Conservation (phyloP, 2,888 invertebrate genomes). For the Danaus chrysippus region DNA sequence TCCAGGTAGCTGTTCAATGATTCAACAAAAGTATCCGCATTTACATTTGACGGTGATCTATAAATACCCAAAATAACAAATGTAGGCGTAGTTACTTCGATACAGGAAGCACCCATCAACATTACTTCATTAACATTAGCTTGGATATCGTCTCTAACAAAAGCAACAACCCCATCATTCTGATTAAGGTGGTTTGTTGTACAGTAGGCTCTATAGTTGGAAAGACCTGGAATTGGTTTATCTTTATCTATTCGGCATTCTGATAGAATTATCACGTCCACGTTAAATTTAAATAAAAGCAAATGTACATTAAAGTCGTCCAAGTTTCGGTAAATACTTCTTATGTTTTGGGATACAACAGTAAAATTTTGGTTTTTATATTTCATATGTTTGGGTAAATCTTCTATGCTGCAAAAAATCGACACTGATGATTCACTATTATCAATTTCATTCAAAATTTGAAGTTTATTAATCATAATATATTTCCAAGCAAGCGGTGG, state of each 20-base stretch:
- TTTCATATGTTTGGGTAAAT: background rate
- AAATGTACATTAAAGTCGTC: background rate
- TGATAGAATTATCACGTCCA: background rate
- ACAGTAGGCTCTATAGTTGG: background rate
- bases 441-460: no score
- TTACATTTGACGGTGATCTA: slow-evolving; percentile 30
- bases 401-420: background rate
- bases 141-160: slow-evolving; percentile 10
- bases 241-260: no score
- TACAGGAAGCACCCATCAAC: slow-evolving; percentile 10
- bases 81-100: slow-evolving; percentile 7
- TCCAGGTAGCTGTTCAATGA: slow-evolving; percentile 27
- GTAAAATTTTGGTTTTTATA: background rate
- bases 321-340: no score
- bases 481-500: no score
- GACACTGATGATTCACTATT: no score
- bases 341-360: background rate
- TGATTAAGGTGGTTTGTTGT: slow-evolving; percentile 4
- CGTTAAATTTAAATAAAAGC: background rate
- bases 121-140: slow-evolving; percentile 6
- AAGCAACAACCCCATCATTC: slow-evolving; percentile 19
- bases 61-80: slow-evolving; percentile 31
- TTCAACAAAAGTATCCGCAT: slow-evolving; percentile 28
- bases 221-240: no score
- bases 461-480: no score